These are phyloP conservation scores for Drosophila pruinosa DNA, from an alignment of 1,140 invertebrate genomes.

Conservation along the genomic window DNA sequence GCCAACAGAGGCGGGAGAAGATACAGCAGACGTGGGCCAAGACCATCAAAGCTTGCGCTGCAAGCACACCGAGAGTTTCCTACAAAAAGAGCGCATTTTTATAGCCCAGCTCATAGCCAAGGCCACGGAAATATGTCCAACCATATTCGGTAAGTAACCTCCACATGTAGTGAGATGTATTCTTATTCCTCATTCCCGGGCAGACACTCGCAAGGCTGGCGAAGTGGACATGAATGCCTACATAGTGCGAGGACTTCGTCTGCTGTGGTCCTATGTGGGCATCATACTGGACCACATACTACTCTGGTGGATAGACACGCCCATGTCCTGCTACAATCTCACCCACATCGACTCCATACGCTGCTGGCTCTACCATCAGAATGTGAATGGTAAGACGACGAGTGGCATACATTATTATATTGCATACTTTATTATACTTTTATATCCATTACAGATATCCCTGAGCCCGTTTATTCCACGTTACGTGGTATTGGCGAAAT, in stretches of 20 bases:
- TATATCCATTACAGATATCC: slow-evolving; percentile 84
- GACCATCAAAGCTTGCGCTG: slow-evolving; percentile 79
- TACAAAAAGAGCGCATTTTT: slow-evolving; percentile 72
- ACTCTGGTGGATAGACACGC: slow-evolving; percentile 90
- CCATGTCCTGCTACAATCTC: slow-evolving; percentile 86
- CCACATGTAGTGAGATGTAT: not conserved
- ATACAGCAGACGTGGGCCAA: not conserved
- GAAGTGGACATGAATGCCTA: slow-evolving; percentile 62
- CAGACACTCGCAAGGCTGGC: slow-evolving; percentile 82
- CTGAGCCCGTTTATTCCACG: slow-evolving; percentile 86
- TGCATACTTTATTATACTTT: too few relatives aligned
- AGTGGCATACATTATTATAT: too few relatives aligned
- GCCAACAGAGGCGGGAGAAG: not conserved
- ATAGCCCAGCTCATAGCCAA: slow-evolving; percentile 73
- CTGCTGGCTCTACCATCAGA: slow-evolving; percentile 86
- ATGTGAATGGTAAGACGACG: slow-evolving; percentile 84
- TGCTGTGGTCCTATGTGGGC: slow-evolving; percentile 89
- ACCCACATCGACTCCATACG: slow-evolving; percentile 88
- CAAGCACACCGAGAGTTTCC: slow-evolving; percentile 81
- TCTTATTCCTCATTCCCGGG: not conserved
- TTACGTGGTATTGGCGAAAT: slow-evolving; percentile 89
- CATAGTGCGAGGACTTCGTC: slow-evolving; percentile 84
- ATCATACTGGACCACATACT: slow-evolving; percentile 89
- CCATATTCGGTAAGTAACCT: slow-evolving; percentile 67
- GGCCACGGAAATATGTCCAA: slow-evolving; percentile 73